Base-by-base conservation (phyloP, 2,888 invertebrate species). In the Oscheius sp. region DNA sequence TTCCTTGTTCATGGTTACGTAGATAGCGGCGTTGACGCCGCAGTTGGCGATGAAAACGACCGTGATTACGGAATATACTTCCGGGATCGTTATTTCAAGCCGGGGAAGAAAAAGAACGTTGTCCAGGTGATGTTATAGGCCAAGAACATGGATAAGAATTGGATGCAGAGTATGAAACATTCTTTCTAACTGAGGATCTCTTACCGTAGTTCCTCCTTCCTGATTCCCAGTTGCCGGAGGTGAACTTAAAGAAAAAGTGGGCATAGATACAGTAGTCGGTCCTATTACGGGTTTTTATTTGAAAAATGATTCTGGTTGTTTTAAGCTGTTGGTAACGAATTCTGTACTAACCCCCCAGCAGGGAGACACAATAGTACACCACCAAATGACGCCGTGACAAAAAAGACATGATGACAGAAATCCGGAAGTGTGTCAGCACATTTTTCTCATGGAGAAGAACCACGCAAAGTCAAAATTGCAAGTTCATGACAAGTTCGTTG, bases 31-130 rank as follows among this genome's bases (percentile, higher is more conserved):
- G 53, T 73, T 73, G n/a, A 73, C 51, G 1, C 73, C 65, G 53
- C 73, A 73, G 29, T 73, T 73, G 35, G 65, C 65, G 47, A 73
- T 65, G 13, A 73, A 53, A 5, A 51, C 73, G n/a, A 42, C 55
- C 2, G 73, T 65, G 9, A 65, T 73, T 1, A 51, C 33, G 37
- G 32, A 33, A 37, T 37, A 73, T 7, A 55, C 33, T 55, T 73
- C 73, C 1, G 63, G 42, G 1, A 32, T 55, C 29, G 50, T 42
- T n/a, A 73, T 51, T 4, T 33, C 50, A 4, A 63, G n/a, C 29
- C n/a, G 13, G 73, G 73, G 11, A 73, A 55, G 35, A 73, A n/a
- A 42, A 63, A 62, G 33, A 73, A 73, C 11, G 73, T 65, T 10
- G 53, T 33, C 73, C 73, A 73, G 10, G 73, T 65, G 5, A 65